A percentile compares a stretch with the other conserved stretches of the same genome.
phyloP scores from a whole-genome alignment of 2,888 invertebrate genomes.

The Portevinia maculata region DNA sequence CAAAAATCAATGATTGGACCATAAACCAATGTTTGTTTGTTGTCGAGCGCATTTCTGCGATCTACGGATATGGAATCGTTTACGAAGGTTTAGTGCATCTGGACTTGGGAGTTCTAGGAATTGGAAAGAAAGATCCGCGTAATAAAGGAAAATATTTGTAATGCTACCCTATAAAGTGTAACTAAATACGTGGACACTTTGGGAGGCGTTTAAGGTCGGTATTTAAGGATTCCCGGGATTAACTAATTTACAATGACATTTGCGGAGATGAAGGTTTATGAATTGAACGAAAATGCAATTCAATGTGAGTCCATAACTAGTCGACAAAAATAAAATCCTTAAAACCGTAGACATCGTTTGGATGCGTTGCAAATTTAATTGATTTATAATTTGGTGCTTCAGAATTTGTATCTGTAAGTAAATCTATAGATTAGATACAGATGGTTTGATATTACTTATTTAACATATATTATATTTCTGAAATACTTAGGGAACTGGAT shows the following conservation, averaged over 20 bases:
- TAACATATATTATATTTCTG: too few species aligned
- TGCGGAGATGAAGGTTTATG: background rate
- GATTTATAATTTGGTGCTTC: too few species aligned
- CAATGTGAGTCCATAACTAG: too few species aligned
- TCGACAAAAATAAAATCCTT: too few species aligned
- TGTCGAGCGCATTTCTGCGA: constrained; percentile 44
- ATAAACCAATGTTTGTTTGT: constrained; percentile 60
- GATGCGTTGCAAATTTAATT: too few species aligned
- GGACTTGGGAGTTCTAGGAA: constrained; percentile 33
- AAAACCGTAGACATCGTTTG: too few species aligned
- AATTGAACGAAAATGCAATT: constrained; percentile 8
- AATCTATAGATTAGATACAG: too few species aligned
- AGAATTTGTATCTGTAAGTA: too few species aligned
- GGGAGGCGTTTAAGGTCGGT: constrained; percentile 30
- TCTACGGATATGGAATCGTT: constrained; percentile 52
- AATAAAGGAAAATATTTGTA: constrained; percentile 70
- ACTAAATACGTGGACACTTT: background rate
- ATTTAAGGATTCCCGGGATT: constrained; percentile 35
- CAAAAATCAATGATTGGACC: constrained; percentile 20
- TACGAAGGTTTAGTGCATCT: constrained; percentile 32
- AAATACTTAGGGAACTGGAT: too few species aligned
- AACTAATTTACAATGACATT: constrained; percentile 10
- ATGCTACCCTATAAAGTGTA: constrained; percentile 14
- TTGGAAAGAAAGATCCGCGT: constrained; percentile 15
- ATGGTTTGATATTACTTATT: too few species aligned